Base-by-base conservation (phyloP, 2,797 vertebrate genomes). In the Lepilemur septentrionalis region DNA sequence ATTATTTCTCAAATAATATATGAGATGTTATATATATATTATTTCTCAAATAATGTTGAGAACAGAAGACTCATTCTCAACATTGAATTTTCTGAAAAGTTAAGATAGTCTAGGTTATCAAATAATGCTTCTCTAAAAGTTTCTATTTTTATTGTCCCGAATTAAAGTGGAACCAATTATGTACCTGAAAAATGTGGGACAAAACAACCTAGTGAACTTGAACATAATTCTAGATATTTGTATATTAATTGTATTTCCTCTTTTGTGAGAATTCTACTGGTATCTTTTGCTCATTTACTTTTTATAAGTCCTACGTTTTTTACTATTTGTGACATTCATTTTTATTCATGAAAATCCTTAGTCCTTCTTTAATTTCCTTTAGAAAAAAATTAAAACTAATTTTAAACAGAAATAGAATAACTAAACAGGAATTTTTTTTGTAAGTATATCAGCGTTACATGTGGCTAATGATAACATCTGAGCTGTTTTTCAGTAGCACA, bases 401-500 rank as follows among this genome's bases (percentile, higher is more conserved):
- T 94, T 95, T 65, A 89, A 84, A 23, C 17, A 92, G 18, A 73
- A 90, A 76, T 72, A 79, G 22, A 86, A 81, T 76, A 65, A 79
- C 52, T 59, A 46, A 95, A n/a, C 25, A 92, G 41, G 91, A 95
- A 15, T 48, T 0, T 84, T 92, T 50, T 61, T 91, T 82, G 25
- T 61, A 75, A 69, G 13, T 55, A 84, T 3, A 59, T 61, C 63
- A 92, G 18, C 32, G 55, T 89, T 78, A 63, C 43, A 52, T 48
- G 63, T 81, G 28, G 17, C 38, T 48, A 92, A 96, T 88, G 52
- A 70, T 17, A 94, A 95, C 73, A 28, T 69, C 87, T 38, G 11
- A 46, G 69, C 55, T 70, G 2, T 94, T 97, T 90, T 23, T 20
- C 73, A 90, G n/a, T 78, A 92, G 30, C 65, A 79, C 14, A n/a